Base-by-base conservation (phyloP, 2,113 vertebrate genomes). In the Cynopterus brachyotis region DNA sequence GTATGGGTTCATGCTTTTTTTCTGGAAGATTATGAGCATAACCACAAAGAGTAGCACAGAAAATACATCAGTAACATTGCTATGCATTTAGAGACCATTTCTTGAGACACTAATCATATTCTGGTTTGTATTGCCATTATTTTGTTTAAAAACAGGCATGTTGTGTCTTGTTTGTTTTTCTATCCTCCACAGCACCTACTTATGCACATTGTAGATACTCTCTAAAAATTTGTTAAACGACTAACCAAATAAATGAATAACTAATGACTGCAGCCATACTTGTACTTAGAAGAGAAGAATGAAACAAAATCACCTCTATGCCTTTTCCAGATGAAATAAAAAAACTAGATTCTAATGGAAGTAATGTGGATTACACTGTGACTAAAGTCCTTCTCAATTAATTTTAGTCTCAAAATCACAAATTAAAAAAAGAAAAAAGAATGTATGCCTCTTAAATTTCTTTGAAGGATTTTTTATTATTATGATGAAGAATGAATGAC, bases 321-420 rank as follows among this genome's bases (percentile, higher is more conserved):
- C 5, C 70, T 70, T 93, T 91, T 32, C 17, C 6, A 4, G 45
- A 70, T 69, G 12, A 83, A 84, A 85, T 84, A 3, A 28, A 67
- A 92, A 89, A 73, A 35, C 30, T 32, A 57, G 76, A 92, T 42
- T 40, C 45, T 70, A 64, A 45, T 22, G 35, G 66, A 89, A 92
- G 75, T 45, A 67, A 24, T 76, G 37, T 93, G 30, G n/a, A 42
- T 93, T 75, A 86, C 15, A 90, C 0, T 40, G 16, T 55, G 35
- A 82, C 67, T 83, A 91, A 30, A 12, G 9, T 83, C 64, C 32
- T 60, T 94, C 55, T 60, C n/a, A 50, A 9, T 50, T 72, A 69
- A 90, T 26, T 78, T 79, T 15, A 81, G 10, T 83, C 47, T 95
- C 78, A 66, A 96, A 78, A 70, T 73, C 72, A 72, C 78, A 80